A percentile compares a stretch with the other conserved stretches of the same genome.
phyloP scores from a whole-genome alignment of 2,888 invertebrate genomes.

The Apocheima hispidaria region DNA sequence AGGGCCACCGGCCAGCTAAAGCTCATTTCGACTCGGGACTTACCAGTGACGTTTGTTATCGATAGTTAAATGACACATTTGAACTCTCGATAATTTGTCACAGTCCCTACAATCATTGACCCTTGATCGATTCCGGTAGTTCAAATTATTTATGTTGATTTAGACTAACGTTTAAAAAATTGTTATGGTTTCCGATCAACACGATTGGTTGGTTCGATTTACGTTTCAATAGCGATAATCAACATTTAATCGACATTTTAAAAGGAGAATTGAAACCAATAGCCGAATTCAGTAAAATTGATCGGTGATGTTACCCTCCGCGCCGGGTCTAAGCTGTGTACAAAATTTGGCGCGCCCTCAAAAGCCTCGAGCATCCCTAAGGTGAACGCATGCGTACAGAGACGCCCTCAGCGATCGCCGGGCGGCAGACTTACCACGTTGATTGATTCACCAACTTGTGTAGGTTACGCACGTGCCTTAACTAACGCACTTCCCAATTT shows the following conservation, averaged over 20 bases:
- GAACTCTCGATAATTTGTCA: constrained; percentile 28
- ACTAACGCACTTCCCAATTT: constrained; percentile 63
- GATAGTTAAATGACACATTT: constrained; percentile 26
- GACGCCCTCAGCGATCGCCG: constrained; percentile 64
- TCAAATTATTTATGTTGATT: neutral
- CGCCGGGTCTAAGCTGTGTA: constrained; percentile 18
- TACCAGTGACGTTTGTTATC: constrained; percentile 28
- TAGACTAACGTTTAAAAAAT: no score
- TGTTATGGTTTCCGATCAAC: no score
- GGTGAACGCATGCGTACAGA: constrained; percentile 71
- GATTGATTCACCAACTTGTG: constrained; percentile 83
- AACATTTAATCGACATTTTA: neutral
- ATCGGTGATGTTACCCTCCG: constrained; percentile 6
- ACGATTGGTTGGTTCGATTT: no score
- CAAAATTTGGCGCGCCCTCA: constrained; percentile 40
- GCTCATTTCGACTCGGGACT: constrained; percentile 20
- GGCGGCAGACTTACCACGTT: constrained; percentile 72
- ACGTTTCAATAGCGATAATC: neutral
- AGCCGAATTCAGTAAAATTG: constrained; percentile 9
- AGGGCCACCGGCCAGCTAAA: constrained; percentile 16
- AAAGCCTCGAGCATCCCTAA: constrained; percentile 63
- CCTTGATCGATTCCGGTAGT: neutral
- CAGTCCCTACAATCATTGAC: neutral
- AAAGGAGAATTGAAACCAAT: neutral
- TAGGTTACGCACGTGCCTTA: constrained; percentile 72